Percentiles rank a stretch among this genome's conserved stretches.
These are phyloP conservation scores for Lamprotornis superbus DNA, from an alignment of 2,113 vertebrate genomes.

Conservation along the genomic window DNA sequence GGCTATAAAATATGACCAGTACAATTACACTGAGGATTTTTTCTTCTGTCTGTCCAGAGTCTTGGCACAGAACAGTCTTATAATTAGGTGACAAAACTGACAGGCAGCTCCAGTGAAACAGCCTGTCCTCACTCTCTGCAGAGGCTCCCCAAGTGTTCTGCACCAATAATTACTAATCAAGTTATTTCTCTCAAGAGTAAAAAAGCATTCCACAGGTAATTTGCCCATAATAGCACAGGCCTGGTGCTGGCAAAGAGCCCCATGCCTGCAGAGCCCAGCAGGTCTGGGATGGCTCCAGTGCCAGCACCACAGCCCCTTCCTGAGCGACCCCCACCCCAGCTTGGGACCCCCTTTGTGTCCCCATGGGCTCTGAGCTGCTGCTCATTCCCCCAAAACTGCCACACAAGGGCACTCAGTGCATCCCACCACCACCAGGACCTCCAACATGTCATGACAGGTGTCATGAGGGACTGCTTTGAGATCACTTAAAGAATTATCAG, in stretches of 20 bases:
- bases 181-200: slow-evolving; percentile 26
- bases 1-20: slow-evolving; percentile 30
- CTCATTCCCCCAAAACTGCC: rapidly evolving
- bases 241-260: not conserved
- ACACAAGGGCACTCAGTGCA: not conserved
- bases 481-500: not conserved
- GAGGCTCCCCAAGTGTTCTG: slow-evolving; percentile 67
- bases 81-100: slow-evolving; percentile 86
- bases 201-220: not conserved
- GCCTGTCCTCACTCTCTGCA: slow-evolving; percentile 66
- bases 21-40: slow-evolving; percentile 9
- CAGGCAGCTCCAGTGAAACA: slow-evolving; percentile 65
- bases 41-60: not conserved
- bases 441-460: rapidly evolving
- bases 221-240: not conserved
- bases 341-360: not conserved
- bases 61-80: slow-evolving; percentile 40
- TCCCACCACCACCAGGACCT: not conserved
- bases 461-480: not conserved
- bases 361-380: not conserved
- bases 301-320: not conserved
- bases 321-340: not conserved
- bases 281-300: not conserved
- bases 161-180: slow-evolving; percentile 71
- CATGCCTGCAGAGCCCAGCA: rapidly evolving